A percentile compares a stretch with the other conserved stretches of the same genome.
phyloP scores from a whole-genome alignment of 2,888 invertebrate genomes.

The Baccha elongata region DNA sequence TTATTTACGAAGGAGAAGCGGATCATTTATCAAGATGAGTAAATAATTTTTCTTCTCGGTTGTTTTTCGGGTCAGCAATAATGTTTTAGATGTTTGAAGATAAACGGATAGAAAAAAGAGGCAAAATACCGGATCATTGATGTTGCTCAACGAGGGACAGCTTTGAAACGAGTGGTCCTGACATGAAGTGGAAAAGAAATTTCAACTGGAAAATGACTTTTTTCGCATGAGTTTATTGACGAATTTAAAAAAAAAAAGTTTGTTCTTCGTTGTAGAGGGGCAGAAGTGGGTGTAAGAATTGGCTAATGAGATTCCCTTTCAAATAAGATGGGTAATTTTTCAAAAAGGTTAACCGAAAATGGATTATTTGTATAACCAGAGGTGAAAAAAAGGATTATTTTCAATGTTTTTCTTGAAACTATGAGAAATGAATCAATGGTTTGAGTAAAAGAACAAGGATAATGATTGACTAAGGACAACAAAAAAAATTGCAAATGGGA shows the following conservation, averaged over 20 bases:
- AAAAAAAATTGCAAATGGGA: background rate
- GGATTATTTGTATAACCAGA: constrained; percentile 8
- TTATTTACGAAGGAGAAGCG: background rate
- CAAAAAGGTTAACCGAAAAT: constrained; percentile 11
- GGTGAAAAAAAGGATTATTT: constrained; percentile 26
- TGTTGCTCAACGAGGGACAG: constrained; percentile 33
- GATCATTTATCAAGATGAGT: constrained; percentile 69
- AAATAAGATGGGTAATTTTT: constrained; percentile 34
- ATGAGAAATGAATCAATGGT: background rate
- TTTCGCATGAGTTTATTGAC: background rate
- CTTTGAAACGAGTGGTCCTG: background rate
- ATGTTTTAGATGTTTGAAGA: constrained; percentile 34
- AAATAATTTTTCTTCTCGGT: constrained; percentile 55
- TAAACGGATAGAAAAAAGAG: constrained; percentile 15
- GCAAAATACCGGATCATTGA: constrained; percentile 28
- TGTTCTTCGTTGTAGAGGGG: too few relatives aligned
- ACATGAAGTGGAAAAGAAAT: constrained; percentile 7
- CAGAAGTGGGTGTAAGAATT: too few relatives aligned
- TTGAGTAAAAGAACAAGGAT: background rate
- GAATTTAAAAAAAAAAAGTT: constrained; percentile 46
- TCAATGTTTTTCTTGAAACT: background rate
- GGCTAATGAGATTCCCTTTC: constrained; percentile 4
- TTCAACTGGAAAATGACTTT: constrained; percentile 10
- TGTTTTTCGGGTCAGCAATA: constrained; percentile 44
- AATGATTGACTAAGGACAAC: constrained; percentile 1